Percentiles rank a stretch among this genome's conserved stretches.
Evolutionary conservation across 1,140 invertebrate species (phyloP).

Genomic region (Nymphalis io): DNA sequence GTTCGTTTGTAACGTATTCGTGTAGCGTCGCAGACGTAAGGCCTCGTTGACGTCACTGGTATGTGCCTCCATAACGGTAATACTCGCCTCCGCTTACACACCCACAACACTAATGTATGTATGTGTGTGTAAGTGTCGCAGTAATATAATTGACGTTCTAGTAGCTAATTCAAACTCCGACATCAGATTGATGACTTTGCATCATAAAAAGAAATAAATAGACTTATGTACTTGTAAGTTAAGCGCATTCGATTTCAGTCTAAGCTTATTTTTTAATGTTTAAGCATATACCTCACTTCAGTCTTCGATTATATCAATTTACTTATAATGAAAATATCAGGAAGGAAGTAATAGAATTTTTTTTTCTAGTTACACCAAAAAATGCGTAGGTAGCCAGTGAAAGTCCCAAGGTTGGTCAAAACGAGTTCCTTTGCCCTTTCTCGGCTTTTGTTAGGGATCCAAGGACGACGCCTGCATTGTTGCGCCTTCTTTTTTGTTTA

Average conservation of each 20-base stretch:
- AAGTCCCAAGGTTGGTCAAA: conserved; percentile 75
- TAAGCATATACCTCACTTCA: too few species aligned
- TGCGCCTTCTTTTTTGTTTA: conserved; percentile 67
- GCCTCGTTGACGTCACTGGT: conserved; percentile 77
- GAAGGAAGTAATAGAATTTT: conserved; percentile 28
- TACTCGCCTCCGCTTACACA: conserved; percentile 69
- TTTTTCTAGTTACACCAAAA: conserved; percentile 42
- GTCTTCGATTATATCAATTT: not conserved
- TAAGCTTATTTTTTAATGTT: too few species aligned
- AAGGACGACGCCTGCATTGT: conserved; percentile 77
- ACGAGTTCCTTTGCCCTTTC: conserved; percentile 79
- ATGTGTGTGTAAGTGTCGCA: conserved; percentile 53
- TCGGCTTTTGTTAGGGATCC: conserved; percentile 75
- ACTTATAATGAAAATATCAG: conserved; percentile 4
- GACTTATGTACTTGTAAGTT: not conserved
- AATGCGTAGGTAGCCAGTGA: conserved; percentile 74
- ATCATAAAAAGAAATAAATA: not conserved
- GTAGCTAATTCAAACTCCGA: conserved; percentile 59
- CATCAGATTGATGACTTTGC: conserved; percentile 45
- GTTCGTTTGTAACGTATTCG: conserved; percentile 69
- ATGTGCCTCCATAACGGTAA: conserved; percentile 79
- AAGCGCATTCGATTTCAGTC: too few species aligned
- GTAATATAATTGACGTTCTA: conserved; percentile 60
- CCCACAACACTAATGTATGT: conserved; percentile 47
- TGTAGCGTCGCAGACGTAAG: conserved; percentile 67